A percentile compares a stretch with the other conserved stretches of the same genome.
These are phyloP conservation scores for Lamprologus ornatipinnis DNA, from an alignment of 2,113 vertebrate species.

Conservation along the genomic window DNA sequence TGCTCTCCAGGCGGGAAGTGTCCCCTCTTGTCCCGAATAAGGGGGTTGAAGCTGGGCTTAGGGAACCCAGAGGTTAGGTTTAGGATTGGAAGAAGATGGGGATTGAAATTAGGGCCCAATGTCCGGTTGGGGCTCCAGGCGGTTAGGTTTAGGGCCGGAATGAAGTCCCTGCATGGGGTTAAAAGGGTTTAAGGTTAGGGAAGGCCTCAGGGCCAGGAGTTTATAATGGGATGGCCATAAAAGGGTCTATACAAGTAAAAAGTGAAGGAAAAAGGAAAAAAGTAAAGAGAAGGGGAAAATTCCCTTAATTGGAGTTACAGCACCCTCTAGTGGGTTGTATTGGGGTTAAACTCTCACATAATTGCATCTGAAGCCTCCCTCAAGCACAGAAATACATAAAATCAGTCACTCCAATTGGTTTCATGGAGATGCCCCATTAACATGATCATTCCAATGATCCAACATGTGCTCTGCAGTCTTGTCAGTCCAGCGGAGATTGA, in stretches of 20 bases:
- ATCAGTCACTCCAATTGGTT: fast-evolving
- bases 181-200: fast-evolving
- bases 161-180: too few species aligned
- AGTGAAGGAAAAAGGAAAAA: fast-evolving
- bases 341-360: fast-evolving
- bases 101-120: too few species aligned
- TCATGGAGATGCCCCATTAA: not conserved
- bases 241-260: fast-evolving
- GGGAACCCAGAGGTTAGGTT: too few species aligned
- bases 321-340: not conserved
- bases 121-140: fast-evolving
- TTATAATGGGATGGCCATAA: too few species aligned
- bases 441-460: not conserved
- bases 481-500: fast-evolving
- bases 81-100: fast-evolving
- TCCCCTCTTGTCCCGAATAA: fast-evolving
- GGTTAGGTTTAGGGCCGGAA: too few species aligned
- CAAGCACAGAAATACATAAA: not conserved
- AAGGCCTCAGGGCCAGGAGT: too few species aligned
- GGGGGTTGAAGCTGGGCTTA: fast-evolving
- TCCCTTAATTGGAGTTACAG: fast-evolving
- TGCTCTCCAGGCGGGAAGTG: too few species aligned
- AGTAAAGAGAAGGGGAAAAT: too few species aligned
- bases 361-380: fast-evolving
- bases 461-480: not conserved